Conservation (phyloP, 2,113 vertebrate species). For the Meriones unguiculatus region DNA sequence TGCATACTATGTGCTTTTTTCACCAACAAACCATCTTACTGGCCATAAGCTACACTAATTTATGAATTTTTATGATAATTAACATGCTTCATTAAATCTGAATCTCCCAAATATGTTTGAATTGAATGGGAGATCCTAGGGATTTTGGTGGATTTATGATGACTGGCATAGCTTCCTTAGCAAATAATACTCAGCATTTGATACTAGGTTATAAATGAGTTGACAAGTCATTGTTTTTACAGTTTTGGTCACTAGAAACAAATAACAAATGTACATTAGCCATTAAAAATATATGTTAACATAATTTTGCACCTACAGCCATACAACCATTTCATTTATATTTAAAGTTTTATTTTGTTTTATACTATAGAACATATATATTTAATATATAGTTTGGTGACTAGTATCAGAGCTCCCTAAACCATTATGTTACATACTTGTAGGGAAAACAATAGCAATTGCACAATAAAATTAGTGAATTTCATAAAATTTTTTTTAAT, state of each 20-base stretch:
- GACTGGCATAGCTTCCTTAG: background rate
- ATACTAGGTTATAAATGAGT: background rate
- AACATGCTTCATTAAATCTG: slow-evolving; percentile 8
- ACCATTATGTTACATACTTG: background rate
- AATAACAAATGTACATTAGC: background rate
- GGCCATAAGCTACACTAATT: background rate
- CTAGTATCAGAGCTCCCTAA: background rate
- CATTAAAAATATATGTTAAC: background rate
- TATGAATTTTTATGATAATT: background rate
- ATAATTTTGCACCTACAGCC: background rate
- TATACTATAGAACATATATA: background rate
- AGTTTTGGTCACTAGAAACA: background rate
- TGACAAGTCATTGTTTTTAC: background rate
- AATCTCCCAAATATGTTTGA: slow-evolving; percentile 8
- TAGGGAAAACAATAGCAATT: background rate
- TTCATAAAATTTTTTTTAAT: background rate
- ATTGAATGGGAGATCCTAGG: background rate
- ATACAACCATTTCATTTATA: background rate
- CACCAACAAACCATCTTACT: background rate
- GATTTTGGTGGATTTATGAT: background rate
- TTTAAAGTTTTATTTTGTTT: slow-evolving; percentile 11
- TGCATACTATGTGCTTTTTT: background rate
- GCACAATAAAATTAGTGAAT: background rate
- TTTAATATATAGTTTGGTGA: background rate
- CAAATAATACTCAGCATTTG: background rate